Conservation (phyloP, 2,888 invertebrate genomes). For the Drosophila percnosoma region DNA sequence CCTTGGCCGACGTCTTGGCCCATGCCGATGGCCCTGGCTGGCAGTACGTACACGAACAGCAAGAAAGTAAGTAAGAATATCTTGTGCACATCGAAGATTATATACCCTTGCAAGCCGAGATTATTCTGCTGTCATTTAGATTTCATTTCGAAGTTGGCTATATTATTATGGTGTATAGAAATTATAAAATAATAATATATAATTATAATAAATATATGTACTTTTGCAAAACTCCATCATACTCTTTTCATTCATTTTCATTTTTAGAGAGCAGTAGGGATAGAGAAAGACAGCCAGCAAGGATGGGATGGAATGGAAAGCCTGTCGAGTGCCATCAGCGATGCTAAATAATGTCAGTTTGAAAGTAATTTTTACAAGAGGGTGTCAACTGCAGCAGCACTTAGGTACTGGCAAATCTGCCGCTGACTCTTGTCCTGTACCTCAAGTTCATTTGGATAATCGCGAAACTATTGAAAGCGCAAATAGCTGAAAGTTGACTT, state of each 20-base stretch:
- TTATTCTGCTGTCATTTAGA: background rate
- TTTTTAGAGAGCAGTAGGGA: background rate
- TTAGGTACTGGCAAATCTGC: conserved; percentile 15
- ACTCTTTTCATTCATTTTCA: background rate
- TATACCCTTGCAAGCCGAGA: background rate
- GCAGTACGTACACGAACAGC: background rate
- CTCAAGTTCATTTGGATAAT: conserved; percentile 43
- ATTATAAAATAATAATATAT: background rate
- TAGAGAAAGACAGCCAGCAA: background rate
- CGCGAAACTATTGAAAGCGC: conserved; percentile 38
- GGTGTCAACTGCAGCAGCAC: conserved; percentile 60
- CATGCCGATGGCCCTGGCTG: background rate
- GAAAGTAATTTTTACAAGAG: conserved; percentile 60
- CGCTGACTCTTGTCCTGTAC: conserved; percentile 21
- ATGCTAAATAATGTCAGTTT: conserved; percentile 58
- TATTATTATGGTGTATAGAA: background rate
- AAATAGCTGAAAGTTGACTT: conserved; percentile 7
- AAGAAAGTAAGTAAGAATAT: background rate
- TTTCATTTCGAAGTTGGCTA: background rate
- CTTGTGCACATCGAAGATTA: background rate
- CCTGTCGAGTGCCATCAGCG: conserved; percentile 35
- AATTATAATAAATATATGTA: too few species aligned
- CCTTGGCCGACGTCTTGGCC: background rate
- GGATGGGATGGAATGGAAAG: background rate
- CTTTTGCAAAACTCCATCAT: background rate